Evolutionary conservation across 2,888 invertebrate species (phyloP), one percentile per base, ranked within the genome.

Genomic region (Agrotis puta): DNA sequence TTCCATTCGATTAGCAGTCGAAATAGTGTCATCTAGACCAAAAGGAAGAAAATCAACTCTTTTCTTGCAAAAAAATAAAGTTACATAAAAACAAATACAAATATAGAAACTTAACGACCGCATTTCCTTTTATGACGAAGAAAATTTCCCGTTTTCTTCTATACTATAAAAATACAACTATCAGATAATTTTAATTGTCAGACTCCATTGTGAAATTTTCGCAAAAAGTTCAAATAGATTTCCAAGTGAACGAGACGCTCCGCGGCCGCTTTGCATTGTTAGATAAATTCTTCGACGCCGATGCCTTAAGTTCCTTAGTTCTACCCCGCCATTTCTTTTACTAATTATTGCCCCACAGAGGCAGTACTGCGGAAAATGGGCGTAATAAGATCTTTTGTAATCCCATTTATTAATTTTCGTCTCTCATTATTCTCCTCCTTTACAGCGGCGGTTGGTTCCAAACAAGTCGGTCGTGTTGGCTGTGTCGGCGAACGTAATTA

Each of bases 331-430:
- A 89, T 92, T 92, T 89, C 90, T 89, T 89, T 87, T 86, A 88
- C 91, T 93, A 93, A 94, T 94, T 94, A 93, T 93, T 92, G 87
- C 89, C 88, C 87, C 87, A 82, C 88, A 79, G 87, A 88, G 88
- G 88, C 90, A 88, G 87, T 87, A 87, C 90, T 89, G 88, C 82
- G 90, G 91, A 90, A 92, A 93, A 93, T 91, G 90, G 90, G 81
- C 87, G 92, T 92, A 93, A 93, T 93, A 92, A 93, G 92, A 92
- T 93, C 93, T 92, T 93, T 93, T 93, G 92, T 93, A 92, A 93
- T 87, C 83, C 85, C 84, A 87, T 89, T 89, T 89, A 88, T 89
- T 87, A 89, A 89, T 88, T 87, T 88, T 89, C 86, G 84, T 81
- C 85, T 92, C 92, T 85, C 88, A 87, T 89, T 87, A 89, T 87